These are phyloP conservation scores for Heteromyza rotundicornis DNA, from an alignment of 2,888 invertebrate genomes.

Conservation along the genomic window DNA sequence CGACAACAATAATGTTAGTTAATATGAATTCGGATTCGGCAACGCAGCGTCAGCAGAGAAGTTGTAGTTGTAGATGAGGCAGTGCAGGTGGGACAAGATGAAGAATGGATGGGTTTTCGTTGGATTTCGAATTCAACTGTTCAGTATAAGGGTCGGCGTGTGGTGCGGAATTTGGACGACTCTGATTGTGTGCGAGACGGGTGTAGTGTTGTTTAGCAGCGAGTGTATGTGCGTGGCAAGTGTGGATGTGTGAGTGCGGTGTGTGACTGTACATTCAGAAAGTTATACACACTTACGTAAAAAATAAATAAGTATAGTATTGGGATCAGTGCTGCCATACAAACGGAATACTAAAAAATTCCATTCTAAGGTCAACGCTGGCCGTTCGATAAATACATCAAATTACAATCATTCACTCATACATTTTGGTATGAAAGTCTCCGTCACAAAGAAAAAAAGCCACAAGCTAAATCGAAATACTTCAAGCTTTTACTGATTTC, in stretches of 20 bases:
- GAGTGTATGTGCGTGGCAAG: constrained; percentile 20
- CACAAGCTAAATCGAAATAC: too few species aligned
- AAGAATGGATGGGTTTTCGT: neutral
- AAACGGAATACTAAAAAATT: too few species aligned
- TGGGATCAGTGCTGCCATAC: constrained; percentile 1
- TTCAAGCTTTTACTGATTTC: too few species aligned
- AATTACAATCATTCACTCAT: too few species aligned
- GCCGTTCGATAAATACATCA: too few species aligned
- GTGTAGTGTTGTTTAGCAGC: constrained; percentile 14
- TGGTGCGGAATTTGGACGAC: constrained; percentile 9
- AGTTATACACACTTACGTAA: constrained; percentile 10
- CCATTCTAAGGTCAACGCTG: too few species aligned
- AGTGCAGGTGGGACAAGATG: constrained; percentile 8
- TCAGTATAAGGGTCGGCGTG: constrained; percentile 11
- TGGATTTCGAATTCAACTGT: constrained; percentile 23
- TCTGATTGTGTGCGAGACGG: neutral
- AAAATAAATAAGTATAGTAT: constrained; percentile 23
- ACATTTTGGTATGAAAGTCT: too few species aligned
- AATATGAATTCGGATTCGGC: constrained; percentile 8
- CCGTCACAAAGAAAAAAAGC: too few species aligned
- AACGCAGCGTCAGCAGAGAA: neutral
- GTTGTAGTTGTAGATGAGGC: constrained; percentile 5
- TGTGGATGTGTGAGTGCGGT: constrained; percentile 18
- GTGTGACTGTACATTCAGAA: constrained; percentile 5
- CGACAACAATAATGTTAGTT: neutral